A percentile compares a stretch with the other conserved stretches of the same genome.
These are phyloP conservation scores for Platycercus adscitus DNA, from an alignment of 2,113 vertebrate species.

Conservation along the genomic window DNA sequence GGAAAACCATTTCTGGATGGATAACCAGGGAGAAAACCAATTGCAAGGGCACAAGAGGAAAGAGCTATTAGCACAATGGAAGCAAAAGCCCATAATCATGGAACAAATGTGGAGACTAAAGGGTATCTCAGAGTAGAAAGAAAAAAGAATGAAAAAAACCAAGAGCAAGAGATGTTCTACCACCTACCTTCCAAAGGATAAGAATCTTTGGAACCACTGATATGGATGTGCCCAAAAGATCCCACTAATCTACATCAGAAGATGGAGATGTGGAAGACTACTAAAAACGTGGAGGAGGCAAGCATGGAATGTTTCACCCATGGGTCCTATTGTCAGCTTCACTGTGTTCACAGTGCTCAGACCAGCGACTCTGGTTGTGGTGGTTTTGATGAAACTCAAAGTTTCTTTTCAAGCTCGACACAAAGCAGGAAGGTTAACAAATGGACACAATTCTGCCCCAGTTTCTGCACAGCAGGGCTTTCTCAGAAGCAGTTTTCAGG, in stretches of 20 bases:
- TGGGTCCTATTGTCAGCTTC: not conserved
- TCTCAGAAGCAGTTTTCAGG: not conserved
- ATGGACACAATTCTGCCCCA: not conserved
- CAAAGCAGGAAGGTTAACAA: not conserved
- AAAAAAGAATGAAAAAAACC: not conserved
- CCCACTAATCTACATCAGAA: not conserved
- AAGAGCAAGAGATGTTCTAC: not conserved
- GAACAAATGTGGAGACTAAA: not conserved
- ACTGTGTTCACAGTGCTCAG: not conserved
- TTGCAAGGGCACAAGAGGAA: not conserved
- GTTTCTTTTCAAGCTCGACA: not conserved
- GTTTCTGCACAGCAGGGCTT: not conserved
- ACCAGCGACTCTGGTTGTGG: not conserved
- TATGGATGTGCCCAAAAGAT: not conserved
- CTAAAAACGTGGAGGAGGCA: not conserved
- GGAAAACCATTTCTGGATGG: slow-evolving; percentile 10
- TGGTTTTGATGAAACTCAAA: not conserved
- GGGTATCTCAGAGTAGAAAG: not conserved
- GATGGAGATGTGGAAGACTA: not conserved
- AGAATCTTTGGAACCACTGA: not conserved
- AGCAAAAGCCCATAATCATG: not conserved
- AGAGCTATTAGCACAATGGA: not conserved
- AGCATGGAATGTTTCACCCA: not conserved
- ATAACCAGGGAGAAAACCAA: not conserved
- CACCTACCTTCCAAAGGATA: not conserved